Evolutionary conservation across 1,140 invertebrate species (phyloP).

Genomic region (Trissolcus basalis): DNA sequence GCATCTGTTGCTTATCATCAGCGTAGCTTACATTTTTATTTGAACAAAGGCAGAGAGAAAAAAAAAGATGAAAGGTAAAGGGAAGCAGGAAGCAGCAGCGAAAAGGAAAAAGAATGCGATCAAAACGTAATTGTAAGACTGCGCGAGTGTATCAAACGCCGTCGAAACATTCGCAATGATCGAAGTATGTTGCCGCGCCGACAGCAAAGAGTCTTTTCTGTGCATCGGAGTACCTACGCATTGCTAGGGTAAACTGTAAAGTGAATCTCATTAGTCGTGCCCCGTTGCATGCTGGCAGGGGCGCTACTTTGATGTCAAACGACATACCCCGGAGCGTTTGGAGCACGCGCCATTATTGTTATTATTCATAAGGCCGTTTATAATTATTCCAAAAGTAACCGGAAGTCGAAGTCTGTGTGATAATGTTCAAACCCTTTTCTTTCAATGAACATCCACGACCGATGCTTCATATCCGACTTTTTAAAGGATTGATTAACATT

Average conservation of each 20-base stretch:
- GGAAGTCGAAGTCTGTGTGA: slow-evolving; percentile 56
- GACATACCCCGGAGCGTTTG: slow-evolving; percentile 66
- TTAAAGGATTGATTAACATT: slow-evolving; percentile 24
- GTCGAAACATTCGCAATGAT: slow-evolving; percentile 58
- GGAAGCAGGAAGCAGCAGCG: slow-evolving; percentile 44
- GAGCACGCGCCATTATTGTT: slow-evolving; percentile 63
- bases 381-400: slow-evolving; percentile 63
- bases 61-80: slow-evolving; percentile 56
- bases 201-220: slow-evolving; percentile 62
- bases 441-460: slow-evolving; percentile 41
- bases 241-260: slow-evolving; percentile 69
- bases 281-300: slow-evolving; percentile 66
- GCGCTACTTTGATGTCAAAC: slow-evolving; percentile 75
- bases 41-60: slow-evolving; percentile 49
- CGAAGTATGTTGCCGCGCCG: slow-evolving; percentile 53
- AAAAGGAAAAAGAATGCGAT: slow-evolving; percentile 50
- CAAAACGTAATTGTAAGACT: slow-evolving; percentile 57
- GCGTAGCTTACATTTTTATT: slow-evolving; percentile 43
- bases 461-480: slow-evolving; percentile 43
- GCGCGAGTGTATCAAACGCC: slow-evolving; percentile 58
- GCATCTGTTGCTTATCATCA: slow-evolving; percentile 53
- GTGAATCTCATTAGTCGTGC: slow-evolving; percentile 76
- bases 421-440: slow-evolving; percentile 50
- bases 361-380: slow-evolving; percentile 63
- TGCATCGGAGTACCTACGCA: slow-evolving; percentile 55